Conservation (phyloP, 1,140 invertebrate species). For the Leptinotarsa undecemlineata region DNA sequence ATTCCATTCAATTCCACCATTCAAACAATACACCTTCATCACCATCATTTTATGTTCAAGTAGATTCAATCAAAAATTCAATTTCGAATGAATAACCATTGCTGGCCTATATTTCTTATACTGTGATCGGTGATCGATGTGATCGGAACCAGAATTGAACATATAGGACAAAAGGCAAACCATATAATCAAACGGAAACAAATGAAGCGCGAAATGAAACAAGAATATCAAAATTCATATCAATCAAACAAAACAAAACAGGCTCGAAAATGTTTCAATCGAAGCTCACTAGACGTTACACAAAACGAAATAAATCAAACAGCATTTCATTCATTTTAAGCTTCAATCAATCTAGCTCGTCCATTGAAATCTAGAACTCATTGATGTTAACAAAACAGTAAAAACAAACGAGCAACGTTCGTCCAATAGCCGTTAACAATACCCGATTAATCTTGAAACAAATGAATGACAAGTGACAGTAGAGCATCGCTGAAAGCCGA, state of each 20-base stretch:
- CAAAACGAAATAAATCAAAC: slow-evolving; percentile 31
- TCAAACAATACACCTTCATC: no score
- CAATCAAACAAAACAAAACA: slow-evolving; percentile 29
- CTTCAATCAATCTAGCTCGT: slow-evolving; percentile 28
- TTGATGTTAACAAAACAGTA: slow-evolving; percentile 28
- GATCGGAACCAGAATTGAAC: background rate
- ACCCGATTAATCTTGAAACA: slow-evolving; percentile 37
- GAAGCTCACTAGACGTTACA: slow-evolving; percentile 28
- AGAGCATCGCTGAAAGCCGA: slow-evolving; percentile 27
- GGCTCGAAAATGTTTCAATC: slow-evolving; percentile 20
- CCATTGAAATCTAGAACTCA: slow-evolving; percentile 32
- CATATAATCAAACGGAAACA: slow-evolving; percentile 22
- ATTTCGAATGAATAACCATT: background rate
- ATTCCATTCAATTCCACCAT: no score
- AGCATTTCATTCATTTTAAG: slow-evolving; percentile 25
- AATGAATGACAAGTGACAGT: slow-evolving; percentile 38
- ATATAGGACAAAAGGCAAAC: background rate
- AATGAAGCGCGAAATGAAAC: slow-evolving; percentile 30
- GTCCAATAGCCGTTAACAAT: slow-evolving; percentile 36
- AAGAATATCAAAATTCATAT: slow-evolving; percentile 30
- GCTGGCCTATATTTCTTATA: background rate
- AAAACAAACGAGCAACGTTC: slow-evolving; percentile 31
- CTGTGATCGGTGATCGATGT: no score
- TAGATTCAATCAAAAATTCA: background rate
- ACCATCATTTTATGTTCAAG: background rate